These are phyloP conservation scores for Oscheius sp. DNA, from an alignment of 1,140 invertebrate genomes.

Conservation along the genomic window DNA sequence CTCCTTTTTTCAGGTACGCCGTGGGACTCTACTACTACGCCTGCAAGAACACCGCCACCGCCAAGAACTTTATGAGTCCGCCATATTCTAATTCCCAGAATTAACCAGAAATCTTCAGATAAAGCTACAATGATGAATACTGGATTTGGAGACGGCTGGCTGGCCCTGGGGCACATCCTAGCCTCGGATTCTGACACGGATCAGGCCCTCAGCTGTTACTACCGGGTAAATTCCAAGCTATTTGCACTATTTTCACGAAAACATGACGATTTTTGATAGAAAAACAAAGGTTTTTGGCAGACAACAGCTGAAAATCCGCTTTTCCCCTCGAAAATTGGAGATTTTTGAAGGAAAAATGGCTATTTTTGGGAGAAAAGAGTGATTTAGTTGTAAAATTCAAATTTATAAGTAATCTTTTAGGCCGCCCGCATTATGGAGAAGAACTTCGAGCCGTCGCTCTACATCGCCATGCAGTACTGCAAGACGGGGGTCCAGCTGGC, in stretches of 20 bases:
- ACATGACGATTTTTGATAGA: too few species aligned
- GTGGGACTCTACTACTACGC: constrained; percentile 52
- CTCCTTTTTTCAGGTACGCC: too few species aligned
- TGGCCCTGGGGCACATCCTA: constrained; percentile 51
- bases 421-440: constrained; percentile 51
- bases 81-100: constrained; percentile 13
- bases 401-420: constrained; percentile 28
- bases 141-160: constrained; percentile 51
- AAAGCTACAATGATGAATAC: constrained; percentile 50
- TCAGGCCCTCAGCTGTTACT: constrained; percentile 53
- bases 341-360: too few species aligned
- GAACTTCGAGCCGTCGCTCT: constrained; percentile 48
- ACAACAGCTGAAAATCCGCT: too few species aligned
- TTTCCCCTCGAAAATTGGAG: too few species aligned
- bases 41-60: constrained; percentile 40
- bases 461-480: constrained; percentile 52
- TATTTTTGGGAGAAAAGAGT: too few species aligned
- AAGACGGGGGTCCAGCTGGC: constrained; percentile 52
- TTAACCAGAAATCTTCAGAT: constrained; percentile 47
- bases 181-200: constrained; percentile 51
- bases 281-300: too few species aligned
- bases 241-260: too few species aligned
- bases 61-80: constrained; percentile 51
- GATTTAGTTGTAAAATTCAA: background rate
- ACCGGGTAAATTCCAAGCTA: constrained; percentile 33